phyloP scores from a whole-genome alignment of 2,113 vertebrate genomes.

The Dasyurus viverrinus region DNA sequence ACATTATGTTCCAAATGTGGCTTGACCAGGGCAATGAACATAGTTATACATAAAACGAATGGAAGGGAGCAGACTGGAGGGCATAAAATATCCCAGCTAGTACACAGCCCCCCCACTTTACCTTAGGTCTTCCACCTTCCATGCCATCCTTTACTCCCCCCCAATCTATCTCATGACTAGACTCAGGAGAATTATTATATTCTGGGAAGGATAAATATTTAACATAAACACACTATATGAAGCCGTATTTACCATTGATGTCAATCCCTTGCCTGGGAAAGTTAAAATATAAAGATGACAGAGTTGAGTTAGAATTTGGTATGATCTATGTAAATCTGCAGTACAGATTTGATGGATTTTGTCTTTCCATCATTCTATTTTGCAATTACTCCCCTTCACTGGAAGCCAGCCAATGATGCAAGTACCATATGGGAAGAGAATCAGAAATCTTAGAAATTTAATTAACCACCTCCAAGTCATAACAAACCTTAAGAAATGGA shows the following conservation, averaged over 20 bases:
- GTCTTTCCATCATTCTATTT: neutral
- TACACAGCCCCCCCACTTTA: neutral
- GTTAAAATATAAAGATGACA: neutral
- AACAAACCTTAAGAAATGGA: conserved; percentile 5
- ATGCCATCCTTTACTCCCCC: neutral
- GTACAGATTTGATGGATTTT: neutral
- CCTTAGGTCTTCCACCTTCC: neutral
- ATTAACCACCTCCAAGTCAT: neutral
- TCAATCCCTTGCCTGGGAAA: neutral
- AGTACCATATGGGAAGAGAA: conserved; percentile 4
- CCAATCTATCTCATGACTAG: conserved; percentile 14
- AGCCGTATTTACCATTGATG: neutral
- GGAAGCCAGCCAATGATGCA: neutral
- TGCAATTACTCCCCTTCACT: conserved; percentile 9
- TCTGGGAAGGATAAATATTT: conserved; percentile 6
- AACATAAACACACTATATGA: conserved; percentile 47
- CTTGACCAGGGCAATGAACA: neutral
- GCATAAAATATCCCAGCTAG: neutral
- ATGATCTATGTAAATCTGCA: neutral
- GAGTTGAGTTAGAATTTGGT: neutral
- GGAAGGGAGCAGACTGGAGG: neutral
- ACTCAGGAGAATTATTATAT: conserved; percentile 25
- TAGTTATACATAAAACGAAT: neutral
- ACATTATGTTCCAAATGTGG: neutral
- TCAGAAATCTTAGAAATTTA: neutral